Base-by-base conservation (phyloP, 2,888 invertebrate genomes). In the Chloroclystis v-ata region DNA sequence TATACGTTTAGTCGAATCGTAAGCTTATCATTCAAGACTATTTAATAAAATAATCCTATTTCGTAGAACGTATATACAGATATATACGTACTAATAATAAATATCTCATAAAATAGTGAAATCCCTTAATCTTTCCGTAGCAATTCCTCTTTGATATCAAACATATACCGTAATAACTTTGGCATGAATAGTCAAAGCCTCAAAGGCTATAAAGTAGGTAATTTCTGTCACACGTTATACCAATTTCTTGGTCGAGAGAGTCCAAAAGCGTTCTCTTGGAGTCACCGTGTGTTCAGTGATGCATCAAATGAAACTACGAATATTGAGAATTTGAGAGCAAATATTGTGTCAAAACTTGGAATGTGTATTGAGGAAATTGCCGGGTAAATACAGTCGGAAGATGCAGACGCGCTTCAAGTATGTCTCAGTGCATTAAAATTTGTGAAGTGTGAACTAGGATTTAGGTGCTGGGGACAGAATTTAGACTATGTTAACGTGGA, bases 221-320 rank as follows among this genome's bases (percentile, higher is more conserved):
- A 51, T 49, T 10, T 24, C 49, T 40, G 54, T 54, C 41, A 45
- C 49, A 63, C 59, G 52, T 58, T 60, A 52, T 54, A 51, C 54
- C 68, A 73, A 72, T 71, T 71, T 71, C 65, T 63, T 67, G 72
- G 59, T 66, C 49, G 62, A 64, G 52, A 52, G 63, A 56, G 49
- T 53, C 47, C 55, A 49, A 65, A 66, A 65, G 65, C 61, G 56
- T 46, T 35, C 55, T 43, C 51, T 45, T 46, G 40, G 39, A 50
- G 51, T 61, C 50, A 52, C 51, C 50, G 58, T 37, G 28, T 40
- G 43, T 32, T 20, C 55, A 51, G 53, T 63, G 67, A 65, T 69
- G 72, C 72, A 72, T 72, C 70, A 75, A 75, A 74, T 73, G 63
- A 67, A 49, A 50, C 47, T 51, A 55, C 49, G 52, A 48, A 47